These are phyloP conservation scores for Orientallactaga bullata DNA, from an alignment of 2,113 vertebrate species.

Conservation along the genomic window DNA sequence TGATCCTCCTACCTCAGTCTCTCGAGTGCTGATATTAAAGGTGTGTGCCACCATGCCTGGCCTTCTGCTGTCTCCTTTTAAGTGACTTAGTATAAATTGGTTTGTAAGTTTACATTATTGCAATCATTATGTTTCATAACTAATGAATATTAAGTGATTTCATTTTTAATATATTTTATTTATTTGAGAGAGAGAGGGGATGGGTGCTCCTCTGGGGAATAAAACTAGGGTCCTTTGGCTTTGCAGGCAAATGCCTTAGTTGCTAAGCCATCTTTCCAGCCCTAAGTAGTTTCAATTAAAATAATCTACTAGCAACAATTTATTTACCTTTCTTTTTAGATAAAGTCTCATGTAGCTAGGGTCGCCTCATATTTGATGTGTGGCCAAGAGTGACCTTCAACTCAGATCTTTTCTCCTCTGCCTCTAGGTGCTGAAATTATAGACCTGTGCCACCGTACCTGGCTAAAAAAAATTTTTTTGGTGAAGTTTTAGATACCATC, in stretches of 20 bases:
- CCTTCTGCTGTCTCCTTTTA: no score
- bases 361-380: background rate
- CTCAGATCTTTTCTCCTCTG: background rate
- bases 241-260: no score
- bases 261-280: no score
- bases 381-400: background rate
- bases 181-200: no score
- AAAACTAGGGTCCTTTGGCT: no score
- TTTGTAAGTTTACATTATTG: background rate
- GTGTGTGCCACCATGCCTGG: no score
- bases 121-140: conserved; percentile 12
- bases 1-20: no score
- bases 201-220: no score
- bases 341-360: background rate
- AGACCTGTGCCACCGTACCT: background rate
- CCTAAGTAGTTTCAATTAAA: background rate
- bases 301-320: background rate
- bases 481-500: background rate
- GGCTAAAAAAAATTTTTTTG: background rate
- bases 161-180: background rate
- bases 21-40: no score
- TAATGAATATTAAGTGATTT: background rate
- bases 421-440: background rate
- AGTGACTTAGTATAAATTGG: background rate
- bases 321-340: no score